Base-by-base conservation (phyloP, 2,113 vertebrate genomes). In the Chelonoidis abingdonii region DNA sequence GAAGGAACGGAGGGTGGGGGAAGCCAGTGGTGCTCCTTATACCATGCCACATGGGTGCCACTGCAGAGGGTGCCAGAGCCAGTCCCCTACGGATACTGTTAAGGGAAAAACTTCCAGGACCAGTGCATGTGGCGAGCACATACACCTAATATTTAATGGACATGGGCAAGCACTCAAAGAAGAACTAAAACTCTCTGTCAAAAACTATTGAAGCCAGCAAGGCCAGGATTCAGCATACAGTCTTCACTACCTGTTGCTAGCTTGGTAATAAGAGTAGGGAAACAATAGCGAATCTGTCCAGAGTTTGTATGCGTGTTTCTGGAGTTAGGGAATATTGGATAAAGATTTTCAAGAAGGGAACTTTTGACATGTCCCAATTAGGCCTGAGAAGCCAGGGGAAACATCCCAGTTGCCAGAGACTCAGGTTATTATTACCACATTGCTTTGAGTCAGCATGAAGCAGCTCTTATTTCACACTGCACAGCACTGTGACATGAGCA, bases 241-340 rank as follows among this genome's bases (percentile, higher is more conserved):
- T 49, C 41, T n/a, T 17, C 69, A 35, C 27, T 83, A 59, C 49
- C 22, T 31, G 27, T 31, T 90, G 65, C 41, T 79, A 86, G 87
- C 59, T 86, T 2, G 3, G 10, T 56, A 11, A 8, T 0, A 0
- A 44, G 1, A 2, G 4, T 1, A 0, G 24, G 47, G 38, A 90
- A 69, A 62, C 35, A 49, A 56, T 0, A 1, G 21, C 25, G 65
- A 88, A 24, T 41, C 69, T 65, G 11, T 52, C 87, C 82, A 25
- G 52, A 49, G 0, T 1, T 0, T 44, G 1, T 38, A 84, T 82
- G 54, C 52, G 57, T 52, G 13, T 59, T 76, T 59, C 92, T 89
- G 79, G 57, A 52, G 8, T 62, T 62, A 31, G 89, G 35, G 19
- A 80, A 17, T 56, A 31, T 17, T 9, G 3, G 69, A 52, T n/a